These are phyloP conservation scores for Tokudaia muenninki DNA, from an alignment of 2,797 vertebrate genomes.

Conservation along the genomic window DNA sequence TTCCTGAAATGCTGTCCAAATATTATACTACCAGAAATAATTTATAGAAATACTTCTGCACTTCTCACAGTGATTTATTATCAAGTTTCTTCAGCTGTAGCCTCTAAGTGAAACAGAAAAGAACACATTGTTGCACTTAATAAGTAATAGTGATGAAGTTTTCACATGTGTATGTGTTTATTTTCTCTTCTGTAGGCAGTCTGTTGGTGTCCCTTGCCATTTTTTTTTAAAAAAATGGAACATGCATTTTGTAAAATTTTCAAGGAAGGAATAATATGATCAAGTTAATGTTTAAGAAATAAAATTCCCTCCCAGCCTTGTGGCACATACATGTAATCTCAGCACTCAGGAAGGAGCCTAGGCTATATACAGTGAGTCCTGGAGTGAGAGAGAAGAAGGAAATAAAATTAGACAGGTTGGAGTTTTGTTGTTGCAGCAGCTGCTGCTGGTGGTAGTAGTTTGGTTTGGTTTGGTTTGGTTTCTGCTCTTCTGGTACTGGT, in stretches of 20 bases:
- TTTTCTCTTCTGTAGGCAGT: constrained; percentile 1
- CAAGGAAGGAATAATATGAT: constrained; percentile 37
- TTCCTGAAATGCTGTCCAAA: constrained; percentile 9
- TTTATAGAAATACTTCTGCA: neutral
- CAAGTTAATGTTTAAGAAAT: constrained; percentile 28
- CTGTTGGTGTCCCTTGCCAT: neutral
- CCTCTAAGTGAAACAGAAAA: neutral
- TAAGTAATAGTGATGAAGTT: neutral
- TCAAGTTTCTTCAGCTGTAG: neutral
- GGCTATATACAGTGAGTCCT: neutral
- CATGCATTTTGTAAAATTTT: constrained; percentile 13
- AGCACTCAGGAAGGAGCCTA: neutral
- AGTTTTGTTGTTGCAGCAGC: neutral
- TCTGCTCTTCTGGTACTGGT: neutral
- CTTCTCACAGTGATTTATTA: constrained; percentile 13
- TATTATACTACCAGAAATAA: neutral
- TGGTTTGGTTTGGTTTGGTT: neutral
- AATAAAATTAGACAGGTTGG: neutral
- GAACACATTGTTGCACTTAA: neutral
- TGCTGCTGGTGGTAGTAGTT: neutral
- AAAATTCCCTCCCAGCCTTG: neutral
- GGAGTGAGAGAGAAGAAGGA: neutral
- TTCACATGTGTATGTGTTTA: neutral
- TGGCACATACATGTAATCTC: neutral
- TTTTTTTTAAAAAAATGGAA: neutral